phyloP scores from a whole-genome alignment of 1,140 invertebrate genomes.

The Lordiphosa collinella region DNA sequence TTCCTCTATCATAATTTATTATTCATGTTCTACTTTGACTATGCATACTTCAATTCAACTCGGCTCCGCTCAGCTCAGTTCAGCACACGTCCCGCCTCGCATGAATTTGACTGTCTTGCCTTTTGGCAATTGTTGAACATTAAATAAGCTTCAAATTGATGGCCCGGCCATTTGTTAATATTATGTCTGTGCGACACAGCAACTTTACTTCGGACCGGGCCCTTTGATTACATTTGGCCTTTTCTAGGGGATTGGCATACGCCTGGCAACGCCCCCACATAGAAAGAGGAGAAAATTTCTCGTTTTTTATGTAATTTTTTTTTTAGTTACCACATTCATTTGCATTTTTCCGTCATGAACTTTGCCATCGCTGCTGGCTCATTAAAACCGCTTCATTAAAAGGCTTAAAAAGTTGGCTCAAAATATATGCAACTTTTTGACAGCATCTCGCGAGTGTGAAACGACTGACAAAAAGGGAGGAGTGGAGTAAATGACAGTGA shows the following conservation, averaged over 20 bases:
- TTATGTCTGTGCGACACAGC: slow-evolving; percentile 41
- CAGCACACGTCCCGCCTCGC: slow-evolving; percentile 12
- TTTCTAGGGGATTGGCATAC: neutral
- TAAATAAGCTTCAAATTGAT: slow-evolving; percentile 75
- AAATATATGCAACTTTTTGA: slow-evolving; percentile 14
- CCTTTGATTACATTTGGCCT: slow-evolving; percentile 58
- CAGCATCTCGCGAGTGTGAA: too few relatives aligned
- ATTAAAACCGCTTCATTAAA: slow-evolving; percentile 49
- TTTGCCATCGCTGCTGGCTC: slow-evolving; percentile 41
- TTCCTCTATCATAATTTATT: slow-evolving; percentile 63
- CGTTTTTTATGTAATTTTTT: slow-evolving; percentile 11
- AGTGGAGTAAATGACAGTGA: too few relatives aligned
- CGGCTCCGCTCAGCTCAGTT: too few relatives aligned
- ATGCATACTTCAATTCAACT: slow-evolving; percentile 20
- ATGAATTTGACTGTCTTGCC: slow-evolving; percentile 28
- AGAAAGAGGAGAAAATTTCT: neutral
- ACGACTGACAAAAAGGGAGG: too few relatives aligned
- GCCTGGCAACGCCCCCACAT: slow-evolving; percentile 14
- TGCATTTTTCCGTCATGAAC: slow-evolving; percentile 63
- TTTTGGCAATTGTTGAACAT: slow-evolving; percentile 55
- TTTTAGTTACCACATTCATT: slow-evolving; percentile 44
- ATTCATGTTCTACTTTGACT: slow-evolving; percentile 52
- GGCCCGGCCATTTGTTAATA: slow-evolving; percentile 71
- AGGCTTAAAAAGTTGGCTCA: slow-evolving; percentile 61
- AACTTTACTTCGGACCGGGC: slow-evolving; percentile 24